Percentiles rank a stretch among this genome's conserved stretches.
phyloP scores from a whole-genome alignment of 2,797 vertebrate species.

The Silurus aristotelis region DNA sequence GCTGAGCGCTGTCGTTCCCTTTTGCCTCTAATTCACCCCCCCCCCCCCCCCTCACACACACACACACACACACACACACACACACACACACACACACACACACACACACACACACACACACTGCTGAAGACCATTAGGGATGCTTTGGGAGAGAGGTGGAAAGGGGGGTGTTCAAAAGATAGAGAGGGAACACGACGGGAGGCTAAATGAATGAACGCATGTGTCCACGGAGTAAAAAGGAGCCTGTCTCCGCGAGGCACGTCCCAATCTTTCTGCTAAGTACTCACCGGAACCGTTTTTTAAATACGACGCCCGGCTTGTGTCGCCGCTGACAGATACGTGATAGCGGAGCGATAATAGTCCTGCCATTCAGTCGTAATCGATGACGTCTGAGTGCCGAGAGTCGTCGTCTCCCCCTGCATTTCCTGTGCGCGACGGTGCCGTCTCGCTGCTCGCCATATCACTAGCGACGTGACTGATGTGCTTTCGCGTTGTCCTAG shows the following conservation, averaged over 20 bases:
- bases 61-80: not conserved
- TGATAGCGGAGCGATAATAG: constrained; percentile 78
- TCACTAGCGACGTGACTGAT: not conserved
- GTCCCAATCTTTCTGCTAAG: constrained; percentile 74
- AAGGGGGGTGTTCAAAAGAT: constrained; percentile 58
- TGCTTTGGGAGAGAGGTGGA: constrained; percentile 72
- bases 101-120: not conserved
- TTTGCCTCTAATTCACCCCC: constrained; percentile 76
- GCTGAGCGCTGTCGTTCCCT: constrained; percentile 79
- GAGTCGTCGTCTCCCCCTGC: constrained; percentile 44
- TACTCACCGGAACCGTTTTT: constrained; percentile 76
- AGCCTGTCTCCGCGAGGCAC: constrained; percentile 62
- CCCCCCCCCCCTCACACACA: constrained; percentile 6
- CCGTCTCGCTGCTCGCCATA: not conserved
- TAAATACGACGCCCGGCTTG: constrained; percentile 76
- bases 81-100: not conserved
- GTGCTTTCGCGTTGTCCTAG: no score
- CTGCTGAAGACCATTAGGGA: constrained; percentile 77
- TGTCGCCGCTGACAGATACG: constrained; percentile 77
- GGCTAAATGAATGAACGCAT: constrained; percentile 72
- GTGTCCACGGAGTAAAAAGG: constrained; percentile 62
- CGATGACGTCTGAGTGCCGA: constrained; percentile 62
- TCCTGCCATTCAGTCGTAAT: constrained; percentile 76
- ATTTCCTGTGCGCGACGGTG: not conserved
- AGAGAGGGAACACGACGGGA: constrained; percentile 53